Base-by-base conservation (phyloP, 2,888 invertebrate genomes). In the Petrolisthes cinctipes region DNA sequence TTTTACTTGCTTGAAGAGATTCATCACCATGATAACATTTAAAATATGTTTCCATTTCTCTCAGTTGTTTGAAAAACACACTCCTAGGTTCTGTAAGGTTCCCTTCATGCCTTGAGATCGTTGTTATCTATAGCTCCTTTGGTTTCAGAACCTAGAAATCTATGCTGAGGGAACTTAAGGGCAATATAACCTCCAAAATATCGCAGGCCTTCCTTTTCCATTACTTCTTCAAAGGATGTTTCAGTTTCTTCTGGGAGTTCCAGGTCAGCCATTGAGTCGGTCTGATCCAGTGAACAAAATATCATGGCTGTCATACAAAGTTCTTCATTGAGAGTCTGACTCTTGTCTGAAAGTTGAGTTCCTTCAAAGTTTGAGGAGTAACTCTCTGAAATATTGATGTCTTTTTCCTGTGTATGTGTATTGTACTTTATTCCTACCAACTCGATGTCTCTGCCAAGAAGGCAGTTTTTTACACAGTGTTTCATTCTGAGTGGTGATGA, bases 251-350 rank as follows among this genome's bases (percentile, higher is more conserved):
- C 82, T 11, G 9, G 11, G 0, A 14, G 7, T 66, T 82, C 82
- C 4, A 14, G 5, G 17, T 82, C 14, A 66, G 11, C 53, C 14
- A 7, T 17, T 11, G 37, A 57, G 54, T 61, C 37, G 0, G n/a
- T 6, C 20, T 57, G 11, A 82, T 82, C 23, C 6, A 56, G n/a
- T 37, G 53, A 66, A 14, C 23, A 61, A 82, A 82, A 68, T 23
- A 82, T 9, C 66, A 82, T 68, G 6, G 82, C 82, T 23, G 82
- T 51, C 68, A 82, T 6, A 51, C 20, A 66, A 14, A 82, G 23
- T 51, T 82, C 82, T 23, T 37, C 6, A 23, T 82, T 7, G 17
- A 82, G 82, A 7, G 7, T 14, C 5, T 82, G 17, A n/a, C 56
- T 56, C 53, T 53, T 20, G 2, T 51, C 20, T 5, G 17, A 53